These are phyloP conservation scores for Daboia siamensis DNA, from an alignment of 2,113 vertebrate genomes.

Conservation along the genomic window DNA sequence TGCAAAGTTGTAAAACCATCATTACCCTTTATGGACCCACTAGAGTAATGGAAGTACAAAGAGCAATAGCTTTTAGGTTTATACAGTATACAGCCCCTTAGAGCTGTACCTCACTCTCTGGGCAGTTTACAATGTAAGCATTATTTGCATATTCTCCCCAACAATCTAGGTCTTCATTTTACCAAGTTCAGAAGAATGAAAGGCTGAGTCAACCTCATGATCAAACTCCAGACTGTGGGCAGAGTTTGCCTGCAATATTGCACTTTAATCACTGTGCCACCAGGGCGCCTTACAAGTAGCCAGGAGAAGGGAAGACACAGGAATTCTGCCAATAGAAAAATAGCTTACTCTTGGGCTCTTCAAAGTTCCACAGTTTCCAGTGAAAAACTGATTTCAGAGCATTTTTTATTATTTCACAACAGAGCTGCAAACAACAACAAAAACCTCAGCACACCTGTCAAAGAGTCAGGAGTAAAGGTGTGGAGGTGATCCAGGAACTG, in stretches of 20 bases:
- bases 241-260: background rate
- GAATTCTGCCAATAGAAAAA: background rate
- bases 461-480: background rate
- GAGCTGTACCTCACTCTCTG: background rate
- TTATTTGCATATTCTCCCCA: background rate
- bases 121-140: background rate
- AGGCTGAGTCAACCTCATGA: background rate
- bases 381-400: background rate
- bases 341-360: background rate
- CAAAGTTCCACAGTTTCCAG: background rate
- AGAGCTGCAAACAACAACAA: background rate
- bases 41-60: background rate
- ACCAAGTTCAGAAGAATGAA: too few relatives aligned
- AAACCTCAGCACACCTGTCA: background rate
- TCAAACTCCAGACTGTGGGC: background rate
- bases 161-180: background rate
- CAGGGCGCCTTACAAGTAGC: background rate
- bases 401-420: background rate
- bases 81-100: background rate
- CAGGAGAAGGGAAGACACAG: background rate
- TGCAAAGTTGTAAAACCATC: background rate
- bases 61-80: background rate
- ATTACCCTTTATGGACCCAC: background rate
- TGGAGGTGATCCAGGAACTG: background rate
- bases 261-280: background rate